These are phyloP conservation scores for Hippocampus kuda DNA, from an alignment of 2,797 vertebrate species.

Conservation along the genomic window DNA sequence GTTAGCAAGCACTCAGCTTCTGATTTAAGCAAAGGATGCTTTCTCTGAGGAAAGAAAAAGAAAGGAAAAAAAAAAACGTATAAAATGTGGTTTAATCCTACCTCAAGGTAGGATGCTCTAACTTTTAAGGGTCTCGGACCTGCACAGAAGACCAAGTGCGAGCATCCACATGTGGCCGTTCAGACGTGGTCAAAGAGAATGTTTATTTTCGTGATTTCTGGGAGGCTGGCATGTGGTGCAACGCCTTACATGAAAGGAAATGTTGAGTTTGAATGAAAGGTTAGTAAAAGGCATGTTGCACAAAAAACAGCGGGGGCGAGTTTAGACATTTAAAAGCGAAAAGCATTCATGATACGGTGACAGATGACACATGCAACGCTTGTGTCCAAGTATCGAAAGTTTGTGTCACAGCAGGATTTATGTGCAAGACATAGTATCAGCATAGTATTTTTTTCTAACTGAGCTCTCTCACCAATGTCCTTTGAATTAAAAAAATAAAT, in stretches of 20 bases:
- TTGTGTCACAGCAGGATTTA: not conserved
- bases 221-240: conserved; percentile 56
- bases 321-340: not conserved
- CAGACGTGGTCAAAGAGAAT: conserved; percentile 51
- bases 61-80: conserved; percentile 44
- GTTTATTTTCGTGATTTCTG: conserved; percentile 68
- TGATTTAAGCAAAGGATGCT: conserved; percentile 57
- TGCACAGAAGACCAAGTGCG: conserved; percentile 20
- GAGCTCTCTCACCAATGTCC: conserved; percentile 3
- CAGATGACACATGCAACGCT: not conserved
- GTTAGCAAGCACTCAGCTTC: conserved; percentile 52
- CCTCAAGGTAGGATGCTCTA: conserved; percentile 44
- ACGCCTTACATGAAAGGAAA: conserved; percentile 61
- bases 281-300: conserved; percentile 36
- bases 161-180: conserved; percentile 44
- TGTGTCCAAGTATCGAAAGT: not conserved
- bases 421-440: not conserved
- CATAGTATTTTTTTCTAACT: not conserved
- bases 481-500: conserved; percentile 17
- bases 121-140: conserved; percentile 45
- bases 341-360: not conserved
- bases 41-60: conserved; percentile 44
- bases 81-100: conserved; percentile 47
- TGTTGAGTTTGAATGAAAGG: conserved; percentile 47
- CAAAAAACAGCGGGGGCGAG: conserved; percentile 15